Evolutionary conservation across 1,140 invertebrate species (phyloP), one percentile per base, ranked within the genome.

Genomic region (Copidosoma floridanum): DNA sequence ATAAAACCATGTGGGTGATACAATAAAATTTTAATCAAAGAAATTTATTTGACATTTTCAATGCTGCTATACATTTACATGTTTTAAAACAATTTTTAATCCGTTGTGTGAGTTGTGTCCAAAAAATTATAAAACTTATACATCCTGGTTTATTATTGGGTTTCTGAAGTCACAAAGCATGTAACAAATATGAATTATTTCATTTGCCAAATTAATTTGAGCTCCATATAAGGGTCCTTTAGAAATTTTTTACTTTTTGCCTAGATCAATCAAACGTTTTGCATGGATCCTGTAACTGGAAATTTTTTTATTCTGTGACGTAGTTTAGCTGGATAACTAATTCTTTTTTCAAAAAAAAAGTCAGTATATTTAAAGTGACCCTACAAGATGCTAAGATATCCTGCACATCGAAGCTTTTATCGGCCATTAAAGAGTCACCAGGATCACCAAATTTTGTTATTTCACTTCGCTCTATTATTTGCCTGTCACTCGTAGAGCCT

Each of bases 401-500:
- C 65, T 61, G 56, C 53, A 62, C 66, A 54, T 58, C 50, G 51
- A 68, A 66, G 18, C 62, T 59, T 53, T 63, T 68, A 37, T 66
- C 66, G 12, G 59, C 59, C 64, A 68, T 64, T 29, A 64, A 48
- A 10, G 51, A 50, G 35, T 66, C 58, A n/a, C 48, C 51, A 35
- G 50, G 35, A 37, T 58, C 46, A 56, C 46, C 63, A 46, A 43
- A 35, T 23, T 51, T 44, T 20, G 38, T 27, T 40, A 61, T 29
- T 38, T 62, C 27, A 43, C 40, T 57, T 47, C 58, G 37, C 24
- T 63, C 61, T 2, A 70, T 66, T 14, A 77, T 69, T 40, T 57
- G 64, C 60, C 66, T 68, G 56, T 77, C 75, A 44, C 68, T 70
- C 14, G 65, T 56, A 8, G 54, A 58, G 50, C 73, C 74, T 11